A percentile compares a stretch with the other conserved stretches of the same genome.
Evolutionary conservation across 2,888 invertebrate genomes (phyloP).

Genomic region (Pterostichus madidus): DNA sequence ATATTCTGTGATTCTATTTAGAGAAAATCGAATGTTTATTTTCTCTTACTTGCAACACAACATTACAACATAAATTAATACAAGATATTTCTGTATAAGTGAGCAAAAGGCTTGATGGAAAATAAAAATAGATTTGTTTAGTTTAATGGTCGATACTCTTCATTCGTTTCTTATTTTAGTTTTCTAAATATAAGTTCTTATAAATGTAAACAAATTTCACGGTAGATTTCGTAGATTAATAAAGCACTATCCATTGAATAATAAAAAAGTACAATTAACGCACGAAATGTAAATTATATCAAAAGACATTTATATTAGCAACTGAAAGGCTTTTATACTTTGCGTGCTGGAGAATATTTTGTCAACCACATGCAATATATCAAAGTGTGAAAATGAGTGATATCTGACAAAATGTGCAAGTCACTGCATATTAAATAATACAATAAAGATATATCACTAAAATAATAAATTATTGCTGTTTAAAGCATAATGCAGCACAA

Average conservation of each 20-base stretch:
- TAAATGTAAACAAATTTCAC: conserved; percentile 11
- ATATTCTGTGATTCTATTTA: background rate
- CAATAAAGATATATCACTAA: conserved; percentile 13
- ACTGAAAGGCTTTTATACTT: background rate
- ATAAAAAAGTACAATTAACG: conserved; percentile 1
- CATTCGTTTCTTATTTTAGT: background rate
- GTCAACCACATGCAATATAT: conserved; percentile 40
- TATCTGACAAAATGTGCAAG: conserved; percentile 15
- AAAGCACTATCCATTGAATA: background rate
- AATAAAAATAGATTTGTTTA: conserved; percentile 19
- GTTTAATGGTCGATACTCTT: conserved; percentile 6
- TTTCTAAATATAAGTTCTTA: conserved; percentile 27
- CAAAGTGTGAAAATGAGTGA: conserved; percentile 36
- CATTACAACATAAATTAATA: too few species aligned
- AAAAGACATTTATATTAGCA: conserved; percentile 23
- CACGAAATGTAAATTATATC: conserved; percentile 30
- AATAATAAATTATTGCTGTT: conserved; percentile 20
- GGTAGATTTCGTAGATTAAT: background rate
- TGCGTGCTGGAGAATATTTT: conserved; percentile 10
- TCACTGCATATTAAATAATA: background rate
- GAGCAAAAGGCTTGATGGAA: background rate
- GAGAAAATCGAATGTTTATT: too few species aligned
- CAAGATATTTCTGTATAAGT: too few species aligned
- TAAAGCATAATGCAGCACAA: background rate
- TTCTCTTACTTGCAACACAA: too few species aligned